phyloP scores from a whole-genome alignment of 2,888 invertebrate genomes.

The Ommatoiulus sabulosus region DNA sequence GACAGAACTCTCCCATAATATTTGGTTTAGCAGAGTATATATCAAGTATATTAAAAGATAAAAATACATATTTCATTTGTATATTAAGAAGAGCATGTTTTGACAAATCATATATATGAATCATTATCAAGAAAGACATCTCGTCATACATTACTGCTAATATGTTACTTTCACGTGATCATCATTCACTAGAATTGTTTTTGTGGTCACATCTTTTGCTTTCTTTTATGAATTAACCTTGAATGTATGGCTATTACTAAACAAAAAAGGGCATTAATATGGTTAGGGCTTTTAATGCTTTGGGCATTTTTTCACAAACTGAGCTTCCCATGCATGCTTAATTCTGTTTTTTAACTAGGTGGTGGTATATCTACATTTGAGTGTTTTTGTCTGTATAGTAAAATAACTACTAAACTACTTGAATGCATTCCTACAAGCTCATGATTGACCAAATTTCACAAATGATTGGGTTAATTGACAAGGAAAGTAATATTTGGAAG shows the following conservation, averaged over 20 bases:
- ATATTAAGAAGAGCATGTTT: not conserved
- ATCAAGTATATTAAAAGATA: no score
- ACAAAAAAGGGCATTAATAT: not conserved
- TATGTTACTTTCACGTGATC: not conserved
- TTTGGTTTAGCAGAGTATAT: not conserved
- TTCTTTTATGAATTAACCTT: not conserved
- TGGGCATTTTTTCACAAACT: not conserved
- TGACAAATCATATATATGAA: not conserved
- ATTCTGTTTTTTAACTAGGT: constrained; percentile 29
- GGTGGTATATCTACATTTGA: constrained; percentile 11
- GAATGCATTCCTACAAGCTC: not conserved
- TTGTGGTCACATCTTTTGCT: not conserved
- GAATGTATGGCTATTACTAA: not conserved
- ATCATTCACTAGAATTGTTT: not conserved
- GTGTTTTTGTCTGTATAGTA: not conserved
- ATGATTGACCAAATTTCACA: not conserved
- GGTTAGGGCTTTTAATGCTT: not conserved
- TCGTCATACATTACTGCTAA: not conserved
- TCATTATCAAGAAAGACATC: not conserved
- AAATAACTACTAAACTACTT: not conserved
- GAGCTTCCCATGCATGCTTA: not conserved
- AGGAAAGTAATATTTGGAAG: not conserved
- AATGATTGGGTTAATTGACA: not conserved
- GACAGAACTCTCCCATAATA: not conserved
- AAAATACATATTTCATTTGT: not conserved